Evolutionary conservation across 2,113 vertebrate genomes (phyloP).

Genomic region (Petaurus breviceps): DNA sequence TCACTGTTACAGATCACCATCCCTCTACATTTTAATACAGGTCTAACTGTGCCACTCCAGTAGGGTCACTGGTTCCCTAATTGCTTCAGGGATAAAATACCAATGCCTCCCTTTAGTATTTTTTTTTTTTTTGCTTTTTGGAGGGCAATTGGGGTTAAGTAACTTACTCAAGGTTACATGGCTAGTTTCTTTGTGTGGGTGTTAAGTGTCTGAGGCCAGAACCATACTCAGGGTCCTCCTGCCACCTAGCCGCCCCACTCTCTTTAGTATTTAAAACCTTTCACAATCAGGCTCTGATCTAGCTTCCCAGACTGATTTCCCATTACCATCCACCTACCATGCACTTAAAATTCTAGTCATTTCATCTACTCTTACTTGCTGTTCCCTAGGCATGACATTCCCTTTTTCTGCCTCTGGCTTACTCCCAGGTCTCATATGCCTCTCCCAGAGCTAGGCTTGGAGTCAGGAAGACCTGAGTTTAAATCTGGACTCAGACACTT

Average conservation of each 20-base stretch:
- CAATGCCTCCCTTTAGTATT: not conserved
- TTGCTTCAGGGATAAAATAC: not conserved
- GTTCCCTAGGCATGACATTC: not conserved
- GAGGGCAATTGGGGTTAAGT: no score
- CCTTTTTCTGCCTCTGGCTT: not conserved
- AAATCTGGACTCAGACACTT: not conserved
- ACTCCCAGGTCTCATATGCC: not conserved
- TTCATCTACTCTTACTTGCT: not conserved
- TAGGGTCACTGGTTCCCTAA: not conserved
- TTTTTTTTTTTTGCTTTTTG: no score
- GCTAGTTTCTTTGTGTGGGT: no score
- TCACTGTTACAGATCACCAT: not conserved
- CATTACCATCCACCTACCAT: not conserved
- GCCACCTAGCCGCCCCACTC: no score
- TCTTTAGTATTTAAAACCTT: not conserved
- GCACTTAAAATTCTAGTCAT: not conserved
- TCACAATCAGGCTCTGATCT: not conserved
- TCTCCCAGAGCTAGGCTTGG: not conserved
- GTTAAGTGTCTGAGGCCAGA: no score
- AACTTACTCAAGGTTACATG: no score
- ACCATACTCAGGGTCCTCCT: no score
- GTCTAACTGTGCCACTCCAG: not conserved
- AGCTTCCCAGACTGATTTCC: not conserved
- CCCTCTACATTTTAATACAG: not conserved
- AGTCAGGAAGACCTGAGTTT: not conserved